These are phyloP conservation scores for Arbacia lixula DNA, from an alignment of 53 echinoderm and acorn worm genomes.

Conservation along the genomic window DNA sequence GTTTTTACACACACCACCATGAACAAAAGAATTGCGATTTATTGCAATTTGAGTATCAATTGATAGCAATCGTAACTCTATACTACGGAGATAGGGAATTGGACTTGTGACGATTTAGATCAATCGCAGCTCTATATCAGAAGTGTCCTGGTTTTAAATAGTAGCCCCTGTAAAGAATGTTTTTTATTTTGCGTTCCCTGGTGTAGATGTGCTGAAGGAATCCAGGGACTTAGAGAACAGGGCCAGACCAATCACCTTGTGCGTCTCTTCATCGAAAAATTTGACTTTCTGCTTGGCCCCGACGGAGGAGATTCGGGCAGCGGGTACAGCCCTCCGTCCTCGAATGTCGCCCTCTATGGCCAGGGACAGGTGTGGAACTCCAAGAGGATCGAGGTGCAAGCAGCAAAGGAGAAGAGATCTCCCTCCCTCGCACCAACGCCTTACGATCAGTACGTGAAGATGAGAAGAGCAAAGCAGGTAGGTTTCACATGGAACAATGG, in stretches of 20 bases:
- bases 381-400: conserved; percentile 82
- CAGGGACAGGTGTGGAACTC: conserved; percentile 50
- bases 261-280: conserved; percentile 84
- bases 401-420: conserved; percentile 75
- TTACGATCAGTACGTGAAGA: conserved; percentile 67
- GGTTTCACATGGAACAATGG: not conserved
- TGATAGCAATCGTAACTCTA: no score
- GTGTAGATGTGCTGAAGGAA: conserved; percentile 80
- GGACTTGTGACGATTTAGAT: no score
- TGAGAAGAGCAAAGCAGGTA: conserved; percentile 57
- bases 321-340: conserved; percentile 34
- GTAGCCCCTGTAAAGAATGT: no score
- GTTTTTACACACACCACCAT: no score
- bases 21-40: no score
- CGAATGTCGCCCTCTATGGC: conserved; percentile 8
- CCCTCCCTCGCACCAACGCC: conserved; percentile 69
- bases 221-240: conserved; percentile 90
- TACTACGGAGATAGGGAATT: no score
- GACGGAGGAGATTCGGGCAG: conserved; percentile 7
- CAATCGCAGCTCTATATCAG: no score
- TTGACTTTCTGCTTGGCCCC: conserved; percentile 64
- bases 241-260: conserved; percentile 86
- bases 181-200: no score
- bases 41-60: no score
- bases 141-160: no score